Evolutionary conservation across 2,888 invertebrate species (phyloP).

Genomic region (Tricholauxania praeusta): DNA sequence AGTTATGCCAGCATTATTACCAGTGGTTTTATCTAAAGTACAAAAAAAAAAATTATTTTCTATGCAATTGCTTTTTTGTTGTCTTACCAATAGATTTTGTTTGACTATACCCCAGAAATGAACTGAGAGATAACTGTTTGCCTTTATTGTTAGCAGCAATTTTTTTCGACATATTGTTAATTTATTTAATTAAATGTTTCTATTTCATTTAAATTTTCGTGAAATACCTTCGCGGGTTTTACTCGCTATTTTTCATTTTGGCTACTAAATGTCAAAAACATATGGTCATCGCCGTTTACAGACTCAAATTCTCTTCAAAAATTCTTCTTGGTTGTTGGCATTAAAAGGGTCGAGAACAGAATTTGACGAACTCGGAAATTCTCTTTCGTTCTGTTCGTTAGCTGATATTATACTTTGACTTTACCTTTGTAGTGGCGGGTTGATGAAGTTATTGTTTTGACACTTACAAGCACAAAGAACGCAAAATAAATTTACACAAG

Average conservation of each 20-base stretch:
- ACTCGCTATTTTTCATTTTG: neutral
- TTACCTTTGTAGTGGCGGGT: too few species aligned
- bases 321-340: too few species aligned
- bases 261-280: neutral
- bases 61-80: neutral
- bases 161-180: slow-evolving; percentile 15
- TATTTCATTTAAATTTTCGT: neutral
- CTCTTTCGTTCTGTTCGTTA: too few species aligned
- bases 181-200: neutral
- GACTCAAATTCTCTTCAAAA: too few species aligned
- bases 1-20: neutral
- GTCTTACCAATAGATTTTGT: slow-evolving; percentile 41
- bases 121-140: slow-evolving; percentile 56
- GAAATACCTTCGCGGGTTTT: neutral
- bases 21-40: neutral
- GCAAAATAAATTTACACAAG: too few species aligned
- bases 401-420: too few species aligned
- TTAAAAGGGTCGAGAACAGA: too few species aligned
- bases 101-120: slow-evolving; percentile 55
- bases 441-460: too few species aligned
- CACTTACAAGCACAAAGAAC: too few species aligned
- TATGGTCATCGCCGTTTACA: too few species aligned
- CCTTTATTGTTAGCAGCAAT: slow-evolving; percentile 32
- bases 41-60: neutral
- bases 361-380: too few species aligned